Evolutionary conservation across 2,113 vertebrate species (phyloP), one percentile per base, ranked within the genome.

Genomic region (Zapornia atra): DNA sequence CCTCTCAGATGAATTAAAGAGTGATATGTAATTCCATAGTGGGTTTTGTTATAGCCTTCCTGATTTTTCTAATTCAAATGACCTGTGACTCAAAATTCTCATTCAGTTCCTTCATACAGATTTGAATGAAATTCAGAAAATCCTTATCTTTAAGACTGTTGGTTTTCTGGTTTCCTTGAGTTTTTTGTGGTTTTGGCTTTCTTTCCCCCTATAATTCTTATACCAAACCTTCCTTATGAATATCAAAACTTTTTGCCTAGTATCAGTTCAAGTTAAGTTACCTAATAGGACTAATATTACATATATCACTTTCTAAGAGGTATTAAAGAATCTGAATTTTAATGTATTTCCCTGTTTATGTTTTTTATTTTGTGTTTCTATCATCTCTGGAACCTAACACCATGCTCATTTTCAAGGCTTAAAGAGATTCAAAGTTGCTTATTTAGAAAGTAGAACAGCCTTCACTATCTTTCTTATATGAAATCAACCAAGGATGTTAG

Each of bases 401-500:
- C 3, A 15, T 36, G 16, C 3, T 22, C 1, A 22, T 82, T 80
- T 95, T 90, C 15, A 53, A 51, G 33, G 5, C 29, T 88, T 94
- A 89, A 61, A 86, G 76, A 28, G 5, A 42, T 69, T 33, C 2
- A 44, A 53, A 61, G 11, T 33, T 88, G 1, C 11, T 88, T 81
- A 21, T 40, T 77, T 61, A 57, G 16, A 70, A 88, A 91, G 14
- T 63, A 88, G 40, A 72, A 31, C 31, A 91, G 21, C 7, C 63
- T 44, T 77, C 64, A 61, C 40, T 65, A 4, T 77, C 9, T 76
- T 79, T 82, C 40, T 50, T 69, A 28, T 33, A 66, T 46, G 20
- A 88, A 91, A 73, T 65, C 91, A 94, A 53, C 24, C 28, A 77
- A 57, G 24, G 26, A 92, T 70, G 69, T 66, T 68, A 89, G 28